phyloP scores from a whole-genome alignment of 1,140 invertebrate species.

The Megalonaias nervosa region DNA sequence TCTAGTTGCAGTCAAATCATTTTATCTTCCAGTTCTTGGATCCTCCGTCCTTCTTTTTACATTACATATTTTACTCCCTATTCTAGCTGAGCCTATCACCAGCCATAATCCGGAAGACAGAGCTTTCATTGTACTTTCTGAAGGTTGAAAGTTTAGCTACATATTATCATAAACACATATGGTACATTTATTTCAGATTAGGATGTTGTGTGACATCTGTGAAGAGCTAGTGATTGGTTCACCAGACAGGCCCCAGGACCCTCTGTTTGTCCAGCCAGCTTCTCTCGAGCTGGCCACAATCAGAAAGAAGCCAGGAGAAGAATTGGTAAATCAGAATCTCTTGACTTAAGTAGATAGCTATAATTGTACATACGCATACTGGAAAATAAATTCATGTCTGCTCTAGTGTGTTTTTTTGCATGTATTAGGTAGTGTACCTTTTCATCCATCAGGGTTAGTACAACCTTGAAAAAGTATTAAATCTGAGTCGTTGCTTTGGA shows the following conservation, averaged over 20 bases:
- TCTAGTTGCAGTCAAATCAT: too few species aligned
- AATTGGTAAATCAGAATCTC: slow-evolving; percentile 73
- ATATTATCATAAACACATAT: too few species aligned
- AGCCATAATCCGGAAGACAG: background rate
- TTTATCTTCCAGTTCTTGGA: too few species aligned
- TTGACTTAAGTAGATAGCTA: background rate
- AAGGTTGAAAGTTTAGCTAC: too few species aligned
- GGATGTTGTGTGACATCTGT: slow-evolving; percentile 82
- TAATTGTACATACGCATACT: too few species aligned
- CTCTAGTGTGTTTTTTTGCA: too few species aligned
- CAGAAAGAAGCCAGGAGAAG: slow-evolving; percentile 85
- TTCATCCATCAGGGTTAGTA: too few species aligned
- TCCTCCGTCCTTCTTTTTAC: background rate
- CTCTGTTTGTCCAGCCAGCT: slow-evolving; percentile 89
- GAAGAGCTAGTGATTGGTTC: slow-evolving; percentile 91
- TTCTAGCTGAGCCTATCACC: background rate
- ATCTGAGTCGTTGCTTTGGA: too few species aligned
- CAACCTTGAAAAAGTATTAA: too few species aligned
- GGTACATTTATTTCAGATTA: slow-evolving; percentile 71
- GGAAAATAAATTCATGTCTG: too few species aligned
- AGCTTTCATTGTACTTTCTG: slow-evolving; percentile 3
- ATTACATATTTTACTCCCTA: background rate
- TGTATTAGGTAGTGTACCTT: too few species aligned
- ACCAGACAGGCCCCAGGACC: slow-evolving; percentile 87
- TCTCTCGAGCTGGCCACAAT: slow-evolving; percentile 88